phyloP scores from a whole-genome alignment of 2,113 vertebrate species.

The Psittacula cyanocephala region DNA sequence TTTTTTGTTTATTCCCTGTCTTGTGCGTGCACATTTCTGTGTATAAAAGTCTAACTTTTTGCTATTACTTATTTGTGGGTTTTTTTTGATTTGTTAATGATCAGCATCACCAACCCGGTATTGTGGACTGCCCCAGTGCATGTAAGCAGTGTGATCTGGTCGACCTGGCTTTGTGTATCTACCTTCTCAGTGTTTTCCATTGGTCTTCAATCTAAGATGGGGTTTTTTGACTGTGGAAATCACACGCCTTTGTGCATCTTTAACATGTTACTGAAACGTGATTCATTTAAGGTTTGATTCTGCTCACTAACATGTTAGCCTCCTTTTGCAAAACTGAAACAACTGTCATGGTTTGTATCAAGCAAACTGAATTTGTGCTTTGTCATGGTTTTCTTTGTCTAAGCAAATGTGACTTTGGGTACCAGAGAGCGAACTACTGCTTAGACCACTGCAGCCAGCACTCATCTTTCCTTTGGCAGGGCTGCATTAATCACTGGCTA shows the following conservation, averaged over 20 bases:
- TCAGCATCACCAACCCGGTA: not conserved
- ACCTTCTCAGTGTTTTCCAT: not conserved
- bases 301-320: not conserved
- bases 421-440: not conserved
- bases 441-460: not conserved
- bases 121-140: not conserved
- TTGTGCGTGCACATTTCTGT: not conserved
- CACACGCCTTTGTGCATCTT: not conserved
- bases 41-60: not conserved
- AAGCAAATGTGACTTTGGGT: not conserved
- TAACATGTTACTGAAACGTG: fast-evolving
- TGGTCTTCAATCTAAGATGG: not conserved
- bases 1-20: not conserved
- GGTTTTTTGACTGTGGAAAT: not conserved
- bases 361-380: not conserved
- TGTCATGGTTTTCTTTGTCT: not conserved
- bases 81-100: not conserved
- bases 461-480: not conserved
- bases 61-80: no score
- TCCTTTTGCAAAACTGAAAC: not conserved
- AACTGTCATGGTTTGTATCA: not conserved
- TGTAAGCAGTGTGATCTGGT: fast-evolving
- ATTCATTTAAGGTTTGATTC: no score
- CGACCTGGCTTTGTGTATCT: not conserved
- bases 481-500: slow-evolving; percentile 55